Percentiles rank a stretch among this genome's conserved stretches.
phyloP scores from a whole-genome alignment of 2,797 vertebrate genomes.

The Rachycentron canadum region DNA sequence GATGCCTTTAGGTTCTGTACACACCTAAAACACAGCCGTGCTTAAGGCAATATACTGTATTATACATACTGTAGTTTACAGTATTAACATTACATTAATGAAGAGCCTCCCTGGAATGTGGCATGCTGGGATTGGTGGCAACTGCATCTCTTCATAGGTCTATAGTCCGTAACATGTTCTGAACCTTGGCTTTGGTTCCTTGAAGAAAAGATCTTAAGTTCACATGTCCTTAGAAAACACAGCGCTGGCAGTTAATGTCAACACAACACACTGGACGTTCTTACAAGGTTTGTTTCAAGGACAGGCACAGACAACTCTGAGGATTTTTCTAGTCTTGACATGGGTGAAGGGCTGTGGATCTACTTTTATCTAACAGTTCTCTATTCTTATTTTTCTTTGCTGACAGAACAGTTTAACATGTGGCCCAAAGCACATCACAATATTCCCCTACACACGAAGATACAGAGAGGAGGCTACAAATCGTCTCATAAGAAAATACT shows the following conservation, averaged over 20 bases:
- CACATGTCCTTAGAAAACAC: constrained; percentile 18
- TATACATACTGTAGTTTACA: constrained; percentile 62
- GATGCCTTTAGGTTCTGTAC: constrained; percentile 49
- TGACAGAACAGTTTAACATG: constrained; percentile 39
- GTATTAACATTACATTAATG: constrained; percentile 49
- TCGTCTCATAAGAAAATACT: constrained; percentile 23
- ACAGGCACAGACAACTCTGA: constrained; percentile 17
- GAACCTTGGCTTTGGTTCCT: constrained; percentile 39
- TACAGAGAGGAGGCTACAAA: constrained; percentile 48
- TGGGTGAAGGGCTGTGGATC: constrained; percentile 1
- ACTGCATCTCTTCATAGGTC: constrained; percentile 6
- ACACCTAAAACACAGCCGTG: constrained; percentile 56
- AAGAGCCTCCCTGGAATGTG: constrained; percentile 38
- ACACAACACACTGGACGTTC: constrained; percentile 24
- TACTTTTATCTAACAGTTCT: background rate
- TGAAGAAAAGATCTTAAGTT: constrained; percentile 23
- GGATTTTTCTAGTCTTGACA: constrained; percentile 23
- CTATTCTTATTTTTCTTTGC: constrained; percentile 39
- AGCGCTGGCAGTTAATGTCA: constrained; percentile 29
- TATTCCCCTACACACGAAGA: constrained; percentile 46
- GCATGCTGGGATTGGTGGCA: background rate
- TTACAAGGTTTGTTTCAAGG: constrained; percentile 34
- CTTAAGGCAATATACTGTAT: constrained; percentile 67
- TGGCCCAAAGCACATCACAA: constrained; percentile 38
- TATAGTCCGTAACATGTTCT: constrained; percentile 6